These are phyloP conservation scores for Nannospalax galili DNA, from an alignment of 2,113 vertebrate genomes.

Conservation along the genomic window DNA sequence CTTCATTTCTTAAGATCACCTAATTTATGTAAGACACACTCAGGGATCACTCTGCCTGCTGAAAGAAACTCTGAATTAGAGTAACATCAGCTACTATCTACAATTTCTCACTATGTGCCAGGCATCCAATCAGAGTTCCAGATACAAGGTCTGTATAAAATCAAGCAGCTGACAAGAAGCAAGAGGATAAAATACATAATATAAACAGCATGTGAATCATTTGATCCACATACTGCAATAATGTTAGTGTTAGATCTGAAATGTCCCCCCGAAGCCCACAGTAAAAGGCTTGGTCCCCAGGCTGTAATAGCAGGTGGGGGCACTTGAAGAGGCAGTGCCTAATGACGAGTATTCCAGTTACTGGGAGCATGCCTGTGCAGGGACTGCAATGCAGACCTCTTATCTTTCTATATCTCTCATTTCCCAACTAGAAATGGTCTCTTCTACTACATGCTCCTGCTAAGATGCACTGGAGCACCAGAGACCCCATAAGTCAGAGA, in stretches of 20 bases:
- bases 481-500: too few species aligned
- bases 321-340: too few species aligned
- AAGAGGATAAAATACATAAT: background rate
- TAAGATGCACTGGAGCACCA: too few species aligned
- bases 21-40: background rate
- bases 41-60: background rate
- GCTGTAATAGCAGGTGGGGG: too few species aligned
- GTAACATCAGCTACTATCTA: background rate
- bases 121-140: background rate
- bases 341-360: too few species aligned
- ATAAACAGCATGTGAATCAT: background rate
- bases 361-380: too few species aligned
- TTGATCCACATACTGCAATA: background rate
- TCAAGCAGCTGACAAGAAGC: background rate
- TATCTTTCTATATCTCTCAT: too few species aligned
- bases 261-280: background rate
- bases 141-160: background rate
- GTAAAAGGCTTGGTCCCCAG: too few species aligned
- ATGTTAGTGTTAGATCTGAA: background rate
- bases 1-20: background rate
- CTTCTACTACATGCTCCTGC: too few species aligned
- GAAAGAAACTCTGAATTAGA: background rate
- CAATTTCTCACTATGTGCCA: background rate
- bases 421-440: too few species aligned
- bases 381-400: too few species aligned